Percentiles rank a stretch among this genome's conserved stretches.
Conservation (phyloP, 2,797 vertebrate species). For the Tarsius wallacei region DNA sequence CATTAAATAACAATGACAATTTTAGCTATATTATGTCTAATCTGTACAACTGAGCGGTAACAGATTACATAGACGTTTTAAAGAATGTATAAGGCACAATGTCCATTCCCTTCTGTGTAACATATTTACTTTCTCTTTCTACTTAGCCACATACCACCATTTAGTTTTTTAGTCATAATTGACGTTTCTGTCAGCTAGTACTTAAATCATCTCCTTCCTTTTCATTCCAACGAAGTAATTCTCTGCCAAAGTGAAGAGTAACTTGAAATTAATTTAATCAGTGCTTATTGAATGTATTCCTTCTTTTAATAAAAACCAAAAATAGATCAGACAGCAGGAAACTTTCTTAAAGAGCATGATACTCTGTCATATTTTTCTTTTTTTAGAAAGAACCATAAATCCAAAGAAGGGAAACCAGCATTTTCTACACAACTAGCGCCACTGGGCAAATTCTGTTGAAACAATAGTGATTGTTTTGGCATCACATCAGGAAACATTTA, state of each 20-base stretch:
- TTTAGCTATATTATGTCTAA: not conserved
- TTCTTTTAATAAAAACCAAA: not conserved
- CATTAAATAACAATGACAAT: constrained; percentile 42
- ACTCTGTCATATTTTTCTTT: not conserved
- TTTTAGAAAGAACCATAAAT: constrained; percentile 18
- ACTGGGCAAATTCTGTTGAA: not conserved
- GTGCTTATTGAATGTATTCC: not conserved
- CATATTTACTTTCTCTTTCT: constrained; percentile 24
- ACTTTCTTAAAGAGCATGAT: not conserved
- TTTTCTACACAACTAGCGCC: not conserved
- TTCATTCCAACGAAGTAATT: constrained; percentile 11
- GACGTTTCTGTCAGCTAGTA: not conserved
- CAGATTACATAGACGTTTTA: not conserved
- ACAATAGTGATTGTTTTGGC: not conserved
- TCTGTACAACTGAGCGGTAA: not conserved
- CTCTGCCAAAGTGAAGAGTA: constrained; percentile 5
- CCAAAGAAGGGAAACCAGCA: not conserved
- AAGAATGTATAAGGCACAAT: constrained; percentile 7
- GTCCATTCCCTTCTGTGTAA: not conserved
- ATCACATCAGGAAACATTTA: not conserved
- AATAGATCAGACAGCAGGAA: not conserved
- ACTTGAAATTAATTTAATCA: constrained; percentile 55
- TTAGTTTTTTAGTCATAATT: constrained; percentile 43
- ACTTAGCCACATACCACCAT: constrained; percentile 6
- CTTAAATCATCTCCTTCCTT: constrained; percentile 34